These are phyloP conservation scores for Eupithecia abbreviata DNA, from an alignment of 2,888 invertebrate genomes.

Conservation along the genomic window DNA sequence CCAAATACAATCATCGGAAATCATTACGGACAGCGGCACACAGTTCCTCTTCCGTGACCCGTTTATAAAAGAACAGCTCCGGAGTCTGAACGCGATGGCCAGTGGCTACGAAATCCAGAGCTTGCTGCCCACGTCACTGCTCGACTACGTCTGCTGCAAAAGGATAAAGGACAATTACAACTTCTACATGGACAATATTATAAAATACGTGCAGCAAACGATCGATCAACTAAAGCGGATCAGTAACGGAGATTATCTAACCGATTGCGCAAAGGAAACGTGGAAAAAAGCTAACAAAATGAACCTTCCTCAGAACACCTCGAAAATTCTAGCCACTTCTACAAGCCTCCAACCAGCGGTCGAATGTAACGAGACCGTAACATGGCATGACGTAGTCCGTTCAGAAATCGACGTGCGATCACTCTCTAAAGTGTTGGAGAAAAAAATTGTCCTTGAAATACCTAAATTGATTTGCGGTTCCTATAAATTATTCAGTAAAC, in stretches of 20 bases:
- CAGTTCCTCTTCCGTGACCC: conserved; percentile 63
- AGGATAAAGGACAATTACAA: conserved; percentile 71
- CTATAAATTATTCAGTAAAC: conserved; percentile 63
- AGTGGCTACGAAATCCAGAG: conserved; percentile 51
- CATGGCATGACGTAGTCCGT: conserved; percentile 70
- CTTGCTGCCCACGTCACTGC: conserved; percentile 64
- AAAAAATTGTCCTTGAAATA: conserved; percentile 69
- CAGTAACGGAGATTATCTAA: conserved; percentile 77
- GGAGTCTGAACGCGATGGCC: conserved; percentile 53
- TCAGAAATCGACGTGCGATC: conserved; percentile 73
- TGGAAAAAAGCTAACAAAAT: conserved; percentile 64
- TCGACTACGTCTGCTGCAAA: conserved; percentile 74
- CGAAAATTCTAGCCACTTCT: conserved; percentile 62
- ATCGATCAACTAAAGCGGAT: conserved; percentile 78
- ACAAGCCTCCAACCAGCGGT: conserved; percentile 67
- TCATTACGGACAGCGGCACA: conserved; percentile 56
- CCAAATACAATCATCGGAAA: conserved; percentile 57
- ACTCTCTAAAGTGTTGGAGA: conserved; percentile 71
- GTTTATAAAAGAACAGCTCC: conserved; percentile 63
- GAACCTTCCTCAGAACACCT: conserved; percentile 41
- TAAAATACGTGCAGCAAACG: conserved; percentile 70
- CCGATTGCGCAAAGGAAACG: conserved; percentile 72
- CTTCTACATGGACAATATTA: conserved; percentile 77
- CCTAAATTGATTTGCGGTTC: conserved; percentile 69
- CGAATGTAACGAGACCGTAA: conserved; percentile 56